Percentiles rank a stretch among this genome's conserved stretches.
These are phyloP conservation scores for Tetramorium bicarinatum DNA, from an alignment of 2,888 invertebrate genomes.

Conservation along the genomic window DNA sequence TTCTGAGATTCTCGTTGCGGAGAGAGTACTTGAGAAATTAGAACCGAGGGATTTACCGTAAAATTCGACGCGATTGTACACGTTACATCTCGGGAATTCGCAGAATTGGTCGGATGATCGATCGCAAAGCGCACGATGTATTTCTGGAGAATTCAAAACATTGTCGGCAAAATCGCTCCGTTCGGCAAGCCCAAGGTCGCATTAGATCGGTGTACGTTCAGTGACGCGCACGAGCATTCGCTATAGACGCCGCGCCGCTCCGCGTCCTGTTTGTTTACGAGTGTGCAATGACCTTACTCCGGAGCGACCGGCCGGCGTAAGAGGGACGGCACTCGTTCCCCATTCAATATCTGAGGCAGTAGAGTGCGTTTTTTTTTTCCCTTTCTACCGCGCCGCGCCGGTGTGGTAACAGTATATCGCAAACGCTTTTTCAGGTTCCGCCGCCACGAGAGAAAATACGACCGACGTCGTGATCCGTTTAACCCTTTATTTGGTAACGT, in stretches of 20 bases:
- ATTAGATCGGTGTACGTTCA: constrained; percentile 74
- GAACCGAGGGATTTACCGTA: background rate
- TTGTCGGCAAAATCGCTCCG: constrained; percentile 13
- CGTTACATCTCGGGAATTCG: constrained; percentile 12
- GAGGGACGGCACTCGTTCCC: constrained; percentile 69
- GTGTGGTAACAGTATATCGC: constrained; percentile 33
- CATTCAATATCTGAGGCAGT: constrained; percentile 73
- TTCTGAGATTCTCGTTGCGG: background rate
- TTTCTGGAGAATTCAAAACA: constrained; percentile 41
- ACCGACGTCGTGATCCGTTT: constrained; percentile 45
- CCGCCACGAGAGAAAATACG: constrained; percentile 41
- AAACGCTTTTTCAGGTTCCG: constrained; percentile 27
- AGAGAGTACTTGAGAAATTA: background rate
- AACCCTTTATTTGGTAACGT: constrained; percentile 45
- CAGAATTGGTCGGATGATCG: constrained; percentile 24
- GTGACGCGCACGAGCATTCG: constrained; percentile 71
- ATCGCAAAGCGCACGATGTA: constrained; percentile 17
- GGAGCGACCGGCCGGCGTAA: constrained; percentile 61
- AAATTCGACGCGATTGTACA: constrained; percentile 1
- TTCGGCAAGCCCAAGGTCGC: constrained; percentile 60
- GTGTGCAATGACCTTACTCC: constrained; percentile 75
- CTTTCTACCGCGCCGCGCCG: constrained; percentile 37
- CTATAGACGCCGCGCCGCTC: constrained; percentile 70
- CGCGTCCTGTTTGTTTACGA: constrained; percentile 76
- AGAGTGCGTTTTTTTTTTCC: constrained; percentile 50